phyloP scores from a whole-genome alignment of 2,113 vertebrate species.

The Helogale parvula region DNA sequence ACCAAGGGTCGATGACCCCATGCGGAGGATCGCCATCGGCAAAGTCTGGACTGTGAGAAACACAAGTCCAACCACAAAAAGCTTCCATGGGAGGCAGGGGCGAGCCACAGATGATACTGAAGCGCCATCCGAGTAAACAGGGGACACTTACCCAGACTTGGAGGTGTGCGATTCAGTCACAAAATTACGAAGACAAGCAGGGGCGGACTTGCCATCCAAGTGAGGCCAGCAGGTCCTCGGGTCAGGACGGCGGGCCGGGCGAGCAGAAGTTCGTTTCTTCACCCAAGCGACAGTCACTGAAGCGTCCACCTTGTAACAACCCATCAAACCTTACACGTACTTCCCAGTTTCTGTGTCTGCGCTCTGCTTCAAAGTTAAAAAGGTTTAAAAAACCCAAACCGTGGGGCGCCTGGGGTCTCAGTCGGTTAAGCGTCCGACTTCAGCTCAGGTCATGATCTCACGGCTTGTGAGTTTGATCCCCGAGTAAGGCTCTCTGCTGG shows the following conservation, averaged over 20 bases:
- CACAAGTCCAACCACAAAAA: too few species aligned
- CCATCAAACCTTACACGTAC: not conserved
- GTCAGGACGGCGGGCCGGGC: not conserved
- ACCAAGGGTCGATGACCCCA: not conserved
- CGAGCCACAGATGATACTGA: not conserved
- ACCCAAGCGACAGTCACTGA: not conserved
- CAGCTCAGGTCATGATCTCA: too few species aligned
- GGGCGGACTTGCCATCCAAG: too few species aligned
- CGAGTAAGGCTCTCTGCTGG: too few species aligned
- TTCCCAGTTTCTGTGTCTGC: not conserved
- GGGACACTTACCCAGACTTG: too few species aligned
- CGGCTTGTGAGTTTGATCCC: too few species aligned
- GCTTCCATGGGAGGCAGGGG: not conserved
- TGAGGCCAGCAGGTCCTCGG: not conserved
- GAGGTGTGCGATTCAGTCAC: not conserved
- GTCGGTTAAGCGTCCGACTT: too few species aligned
- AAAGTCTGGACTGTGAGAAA: too few species aligned
- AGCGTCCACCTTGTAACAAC: not conserved
- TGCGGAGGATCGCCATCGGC: accelerated
- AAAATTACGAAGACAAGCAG: not conserved
- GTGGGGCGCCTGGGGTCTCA: too few species aligned
- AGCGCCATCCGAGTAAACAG: too few species aligned
- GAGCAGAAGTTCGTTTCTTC: not conserved
- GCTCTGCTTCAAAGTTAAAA: not conserved
- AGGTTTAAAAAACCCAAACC: not conserved